Evolutionary conservation across 2,113 vertebrate genomes (phyloP), one percentile per base, ranked within the genome.

Genomic region (Canis aureus): DNA sequence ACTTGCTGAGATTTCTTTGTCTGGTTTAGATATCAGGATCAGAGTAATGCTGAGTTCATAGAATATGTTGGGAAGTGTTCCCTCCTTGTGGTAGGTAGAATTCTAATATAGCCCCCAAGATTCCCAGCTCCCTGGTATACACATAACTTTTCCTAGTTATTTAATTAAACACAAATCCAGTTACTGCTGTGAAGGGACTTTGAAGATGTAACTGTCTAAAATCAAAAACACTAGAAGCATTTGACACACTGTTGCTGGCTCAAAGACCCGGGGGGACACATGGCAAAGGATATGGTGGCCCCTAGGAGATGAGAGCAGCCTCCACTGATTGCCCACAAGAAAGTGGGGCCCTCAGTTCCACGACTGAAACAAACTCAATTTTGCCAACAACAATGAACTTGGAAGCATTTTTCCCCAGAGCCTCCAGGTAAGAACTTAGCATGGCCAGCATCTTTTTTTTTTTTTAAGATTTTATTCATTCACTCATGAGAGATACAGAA

Each of bases 151-250:
- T 76, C 51, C 55, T 78, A 71, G 23, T 90, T 78, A 84, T 84
- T 96, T 80, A 60, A 84, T 96, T 89, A 96, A 89, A 93, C 62
- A 32, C 19, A 11, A 78, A 76, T 69, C 51, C 67, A 96, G 32
- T 51, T 96, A n/a, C 55, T 92, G 32, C 64, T 86, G 64, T 64
- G 25, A 94, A 83, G 78, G 32, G 23, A 53, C 55, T 83, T 83
- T 89, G 57, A 78, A 89, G 55, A 38, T 62, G 38, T 89, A 73
- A 60, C 79, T 62, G 35, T 88, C 62, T 64, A 67, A 85, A 76
- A 93, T 76, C 81, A 64, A 67, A 84, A 78, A 53, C 22, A 79
- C 38, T 66, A 66, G n/a, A 91, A 69, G 64, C 59, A 79, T 74
- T 73, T 96, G 66, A 66, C 49, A 92, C 32, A 80, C 32, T 43